A percentile compares a stretch with the other conserved stretches of the same genome.
Conservation (phyloP, 2,113 vertebrate genomes). For the Plecotus auritus region DNA sequence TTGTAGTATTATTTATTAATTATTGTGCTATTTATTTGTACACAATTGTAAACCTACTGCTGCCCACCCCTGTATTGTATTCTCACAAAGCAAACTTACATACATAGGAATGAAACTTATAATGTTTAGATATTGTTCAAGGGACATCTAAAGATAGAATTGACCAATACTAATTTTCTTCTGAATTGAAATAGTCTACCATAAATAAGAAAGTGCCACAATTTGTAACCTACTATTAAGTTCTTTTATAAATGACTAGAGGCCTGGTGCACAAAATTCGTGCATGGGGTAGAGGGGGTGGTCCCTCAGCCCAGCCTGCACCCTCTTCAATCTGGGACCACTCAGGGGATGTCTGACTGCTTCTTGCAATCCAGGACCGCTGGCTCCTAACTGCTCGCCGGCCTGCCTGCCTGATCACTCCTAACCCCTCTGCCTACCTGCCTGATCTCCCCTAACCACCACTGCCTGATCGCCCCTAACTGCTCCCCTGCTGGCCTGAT, state of each 20-base stretch:
- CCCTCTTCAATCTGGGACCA: too few relatives aligned
- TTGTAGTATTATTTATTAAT: neutral
- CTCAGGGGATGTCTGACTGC: too few relatives aligned
- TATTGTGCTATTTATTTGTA: neutral
- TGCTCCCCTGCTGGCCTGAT: too few relatives aligned
- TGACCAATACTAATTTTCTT: slow-evolving; percentile 38
- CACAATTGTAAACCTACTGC: neutral
- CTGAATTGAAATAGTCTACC: slow-evolving; percentile 35
- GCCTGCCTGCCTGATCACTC: too few relatives aligned
- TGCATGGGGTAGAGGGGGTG: too few relatives aligned
- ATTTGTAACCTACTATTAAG: neutral
- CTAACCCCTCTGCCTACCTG: too few relatives aligned
- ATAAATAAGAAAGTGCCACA: neutral
- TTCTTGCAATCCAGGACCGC: too few relatives aligned
- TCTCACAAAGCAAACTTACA: slow-evolving; percentile 49
- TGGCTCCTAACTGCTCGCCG: too few relatives aligned
- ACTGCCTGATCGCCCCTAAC: too few relatives aligned
- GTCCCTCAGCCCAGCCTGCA: too few relatives aligned
- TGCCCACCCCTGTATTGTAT: neutral
- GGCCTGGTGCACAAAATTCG: too few relatives aligned
- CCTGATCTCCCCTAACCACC: too few relatives aligned
- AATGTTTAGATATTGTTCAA: neutral
- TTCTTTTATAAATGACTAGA: neutral
- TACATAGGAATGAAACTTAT: slow-evolving; percentile 51
- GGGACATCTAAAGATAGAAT: neutral